Conservation (phyloP, 2,113 vertebrate species). For the Thinocorus orbignyianus region DNA sequence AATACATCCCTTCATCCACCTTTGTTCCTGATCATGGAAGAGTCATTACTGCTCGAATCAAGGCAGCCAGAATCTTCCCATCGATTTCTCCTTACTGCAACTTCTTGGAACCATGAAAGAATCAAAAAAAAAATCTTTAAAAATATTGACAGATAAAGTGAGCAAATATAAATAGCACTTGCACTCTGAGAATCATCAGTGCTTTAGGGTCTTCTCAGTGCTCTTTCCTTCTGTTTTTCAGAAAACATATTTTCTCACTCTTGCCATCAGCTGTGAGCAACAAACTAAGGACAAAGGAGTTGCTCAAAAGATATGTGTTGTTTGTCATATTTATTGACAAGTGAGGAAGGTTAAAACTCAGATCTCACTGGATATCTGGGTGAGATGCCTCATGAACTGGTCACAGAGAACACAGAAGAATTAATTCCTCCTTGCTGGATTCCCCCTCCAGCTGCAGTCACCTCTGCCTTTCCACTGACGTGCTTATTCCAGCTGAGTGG, state of each 20-base stretch:
- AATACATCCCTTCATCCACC: neutral
- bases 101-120: neutral
- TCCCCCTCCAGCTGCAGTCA: neutral
- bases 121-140: neutral
- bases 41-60: neutral
- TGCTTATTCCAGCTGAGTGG: neutral
- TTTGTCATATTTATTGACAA: neutral
- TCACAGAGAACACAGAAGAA: neutral
- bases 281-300: neutral
- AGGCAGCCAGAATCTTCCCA: neutral
- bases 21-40: neutral
- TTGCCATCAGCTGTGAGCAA: neutral
- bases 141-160: neutral
- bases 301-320: neutral
- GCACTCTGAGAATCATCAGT: rapidly evolving
- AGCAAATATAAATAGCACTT: neutral
- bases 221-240: neutral
- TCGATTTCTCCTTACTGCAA: neutral
- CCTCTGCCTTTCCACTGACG: neutral
- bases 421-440: neutral
- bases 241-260: neutral
- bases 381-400: neutral
- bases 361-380: neutral
- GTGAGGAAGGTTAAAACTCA: neutral
- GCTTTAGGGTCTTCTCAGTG: neutral